Evolutionary conservation across 2,888 invertebrate genomes (phyloP).

Genomic region (Dicycla oo): DNA sequence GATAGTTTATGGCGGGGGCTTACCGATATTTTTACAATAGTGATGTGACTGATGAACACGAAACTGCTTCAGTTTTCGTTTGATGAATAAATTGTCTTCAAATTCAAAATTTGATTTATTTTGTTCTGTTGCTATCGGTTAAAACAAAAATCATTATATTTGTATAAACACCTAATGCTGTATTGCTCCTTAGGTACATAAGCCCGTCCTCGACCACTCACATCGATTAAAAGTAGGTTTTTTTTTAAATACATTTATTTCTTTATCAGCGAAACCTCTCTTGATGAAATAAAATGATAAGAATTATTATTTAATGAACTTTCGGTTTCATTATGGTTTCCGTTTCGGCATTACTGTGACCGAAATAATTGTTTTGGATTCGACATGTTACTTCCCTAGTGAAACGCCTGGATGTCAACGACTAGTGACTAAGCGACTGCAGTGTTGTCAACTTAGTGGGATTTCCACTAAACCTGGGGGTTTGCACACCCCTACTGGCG

Average conservation of each 20-base stretch:
- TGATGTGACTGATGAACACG: slow-evolving; percentile 28
- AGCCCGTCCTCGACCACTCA: background rate
- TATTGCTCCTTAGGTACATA: background rate
- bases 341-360: slow-evolving; percentile 4
- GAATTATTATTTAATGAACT: background rate
- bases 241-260: background rate
- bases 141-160: background rate
- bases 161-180: background rate
- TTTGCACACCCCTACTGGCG: too few relatives aligned
- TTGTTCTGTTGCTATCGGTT: background rate
- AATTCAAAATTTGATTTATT: background rate
- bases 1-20: slow-evolving; percentile 21
- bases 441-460: too few relatives aligned
- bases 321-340: background rate
- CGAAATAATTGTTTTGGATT: slow-evolving; percentile 36
- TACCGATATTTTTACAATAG: slow-evolving; percentile 31
- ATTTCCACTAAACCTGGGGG: too few relatives aligned
- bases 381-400: slow-evolving; percentile 28
- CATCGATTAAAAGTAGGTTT: background rate
- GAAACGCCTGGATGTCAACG: background rate
- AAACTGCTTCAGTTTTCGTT: slow-evolving; percentile 26
- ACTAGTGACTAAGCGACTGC: slow-evolving; percentile 4
- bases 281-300: slow-evolving; percentile 7
- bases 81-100: background rate
- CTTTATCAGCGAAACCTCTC: background rate